Evolutionary conservation across 2,888 invertebrate genomes (phyloP).

Genomic region (Reticulitermes lucifugus): DNA sequence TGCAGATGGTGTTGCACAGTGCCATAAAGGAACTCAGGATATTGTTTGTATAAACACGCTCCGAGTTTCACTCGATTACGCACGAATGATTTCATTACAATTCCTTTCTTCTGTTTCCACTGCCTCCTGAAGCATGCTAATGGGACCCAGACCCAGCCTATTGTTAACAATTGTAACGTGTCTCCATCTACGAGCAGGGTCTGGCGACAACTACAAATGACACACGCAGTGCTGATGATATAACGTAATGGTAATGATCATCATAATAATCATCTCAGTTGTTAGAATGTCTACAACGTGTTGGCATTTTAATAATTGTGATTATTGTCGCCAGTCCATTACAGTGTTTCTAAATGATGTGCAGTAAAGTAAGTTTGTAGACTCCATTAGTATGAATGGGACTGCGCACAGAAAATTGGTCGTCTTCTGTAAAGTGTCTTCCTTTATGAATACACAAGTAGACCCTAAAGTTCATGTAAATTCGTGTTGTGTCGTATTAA

Average conservation of each 20-base stretch:
- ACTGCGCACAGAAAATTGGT: not conserved
- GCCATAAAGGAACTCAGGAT: not conserved
- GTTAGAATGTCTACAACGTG: slow-evolving; percentile 7
- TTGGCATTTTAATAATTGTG: slow-evolving; percentile 39
- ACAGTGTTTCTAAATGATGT: not conserved
- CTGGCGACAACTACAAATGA: slow-evolving; percentile 8
- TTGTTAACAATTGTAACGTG: slow-evolving; percentile 7
- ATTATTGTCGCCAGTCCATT: slow-evolving; percentile 28
- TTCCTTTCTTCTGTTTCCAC: slow-evolving; percentile 15
- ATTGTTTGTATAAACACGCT: not conserved
- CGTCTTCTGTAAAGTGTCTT: not conserved
- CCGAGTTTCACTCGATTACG: not conserved
- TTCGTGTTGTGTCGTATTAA: not conserved
- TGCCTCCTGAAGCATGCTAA: slow-evolving; percentile 23
- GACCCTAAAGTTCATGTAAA: not conserved
- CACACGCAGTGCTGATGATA: not conserved
- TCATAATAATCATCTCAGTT: not conserved
- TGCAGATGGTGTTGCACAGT: too few relatives aligned
- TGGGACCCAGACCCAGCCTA: not conserved
- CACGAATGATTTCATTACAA: slow-evolving; percentile 19
- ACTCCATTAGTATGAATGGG: slow-evolving; percentile 7
- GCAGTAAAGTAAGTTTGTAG: not conserved
- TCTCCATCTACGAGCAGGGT: not conserved
- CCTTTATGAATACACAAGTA: not conserved
- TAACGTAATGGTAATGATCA: slow-evolving; percentile 3